Base-by-base conservation (phyloP, 2,888 invertebrate genomes). In the Parnassius mnemosyne region DNA sequence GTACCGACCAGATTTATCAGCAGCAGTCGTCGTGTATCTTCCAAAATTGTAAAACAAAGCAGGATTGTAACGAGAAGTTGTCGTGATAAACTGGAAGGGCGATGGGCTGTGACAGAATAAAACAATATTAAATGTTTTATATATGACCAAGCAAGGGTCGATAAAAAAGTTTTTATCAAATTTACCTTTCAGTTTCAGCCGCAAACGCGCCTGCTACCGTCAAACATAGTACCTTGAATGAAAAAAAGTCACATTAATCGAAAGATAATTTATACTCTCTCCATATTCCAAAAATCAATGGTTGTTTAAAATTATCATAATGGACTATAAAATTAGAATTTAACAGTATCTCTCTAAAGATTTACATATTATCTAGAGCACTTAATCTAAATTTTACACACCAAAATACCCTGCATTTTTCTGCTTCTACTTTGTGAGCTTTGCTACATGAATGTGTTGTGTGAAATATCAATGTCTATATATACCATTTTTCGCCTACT, bases 401-500 rank as follows among this genome's bases (percentile, higher is more conserved):
- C 69, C 68, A 69, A 61, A 52, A 69, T 47, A 11, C 65, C 62
- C 53, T 66, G 65, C 68, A 68, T 68, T 67, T 68, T 67, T 66
- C 68, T 65, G 65, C 66, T 59, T 61, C 61, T 66, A 53, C 65
- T 57, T 62, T 43, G 59, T 43, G 56, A 63, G 64, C 61, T 60
- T 63, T 46, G 57, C 65, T 53, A 63, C 60, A 63, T 60, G 60
- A 69, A 70, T 70, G 69, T 65, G 62, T 63, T 64, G 51, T 56
- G 44, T 59, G 61, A 62, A 66, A 66, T 53, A 68, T 63, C 65
- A 57, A 54, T 57, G 65, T 66, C 64, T 71, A 68, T 71, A 66
- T 71, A 71, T 71, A 71, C 68, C 53, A 58, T 63, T 68, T 65
- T 64, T 68, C 66, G 65, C 63, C 66, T 60, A 63, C 57, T 55